Percentiles rank a stretch among this genome's conserved stretches.
Conservation (phyloP, 2,888 invertebrate genomes). For the Actias luna region DNA sequence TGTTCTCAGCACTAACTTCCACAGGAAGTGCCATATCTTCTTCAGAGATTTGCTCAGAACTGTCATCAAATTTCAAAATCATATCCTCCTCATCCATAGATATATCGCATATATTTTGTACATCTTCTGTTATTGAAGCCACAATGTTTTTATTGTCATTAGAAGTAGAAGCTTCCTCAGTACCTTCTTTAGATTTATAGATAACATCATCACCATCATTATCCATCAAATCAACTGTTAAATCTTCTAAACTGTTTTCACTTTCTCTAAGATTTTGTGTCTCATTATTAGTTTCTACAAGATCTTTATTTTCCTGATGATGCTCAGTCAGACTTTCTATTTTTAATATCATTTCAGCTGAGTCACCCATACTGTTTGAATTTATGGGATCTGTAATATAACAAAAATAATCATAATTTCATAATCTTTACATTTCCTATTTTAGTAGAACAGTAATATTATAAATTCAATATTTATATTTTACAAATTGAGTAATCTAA, state of each 20-base stretch:
- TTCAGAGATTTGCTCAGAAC: not conserved
- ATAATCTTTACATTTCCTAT: too few species aligned
- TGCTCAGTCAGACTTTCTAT: not conserved
- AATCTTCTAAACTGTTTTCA: not conserved
- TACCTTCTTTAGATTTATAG: not conserved
- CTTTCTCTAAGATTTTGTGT: not conserved
- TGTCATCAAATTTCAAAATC: not conserved
- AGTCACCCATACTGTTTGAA: not conserved
- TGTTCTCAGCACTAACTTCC: not conserved
- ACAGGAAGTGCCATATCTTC: constrained; percentile 21
- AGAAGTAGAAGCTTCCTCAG: not conserved
- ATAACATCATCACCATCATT: not conserved
- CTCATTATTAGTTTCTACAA: not conserved
- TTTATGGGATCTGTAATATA: not conserved
- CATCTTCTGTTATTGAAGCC: not conserved
- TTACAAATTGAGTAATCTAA: too few species aligned
- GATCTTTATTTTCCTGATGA: not conserved
- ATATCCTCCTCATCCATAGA: not conserved
- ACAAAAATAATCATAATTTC: not conserved
- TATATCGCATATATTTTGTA: not conserved
- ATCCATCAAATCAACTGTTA: not conserved
- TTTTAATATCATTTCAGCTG: not conserved
- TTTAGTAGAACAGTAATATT: too few species aligned
- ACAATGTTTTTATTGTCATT: not conserved
- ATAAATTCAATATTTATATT: too few species aligned